Evolutionary conservation across 2,888 invertebrate species (phyloP).

Genomic region (Pediacus dermestoides): DNA sequence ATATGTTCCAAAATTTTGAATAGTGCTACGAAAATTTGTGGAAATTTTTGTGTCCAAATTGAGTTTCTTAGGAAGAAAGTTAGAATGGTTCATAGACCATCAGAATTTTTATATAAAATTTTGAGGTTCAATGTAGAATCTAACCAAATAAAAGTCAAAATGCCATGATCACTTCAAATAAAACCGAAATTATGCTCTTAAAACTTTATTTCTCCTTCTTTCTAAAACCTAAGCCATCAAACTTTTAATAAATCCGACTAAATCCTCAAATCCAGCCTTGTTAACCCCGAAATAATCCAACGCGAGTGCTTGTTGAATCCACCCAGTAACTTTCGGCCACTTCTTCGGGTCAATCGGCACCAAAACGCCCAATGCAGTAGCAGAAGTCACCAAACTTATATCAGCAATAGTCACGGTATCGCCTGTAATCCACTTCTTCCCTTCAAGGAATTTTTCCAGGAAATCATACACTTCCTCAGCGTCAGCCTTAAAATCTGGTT

Average conservation of each 20-base stretch:
- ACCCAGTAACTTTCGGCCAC: conserved; percentile 38
- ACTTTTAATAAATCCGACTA: background rate
- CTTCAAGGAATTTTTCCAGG: conserved; percentile 51
- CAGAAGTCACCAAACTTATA: conserved; percentile 39
- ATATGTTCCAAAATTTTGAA: no score
- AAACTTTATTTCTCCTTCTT: conserved; percentile 56
- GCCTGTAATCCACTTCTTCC: conserved; percentile 53
- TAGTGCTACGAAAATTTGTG: no score
- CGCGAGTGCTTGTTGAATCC: conserved; percentile 37
- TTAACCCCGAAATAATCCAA: conserved; percentile 26
- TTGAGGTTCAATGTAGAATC: no score
- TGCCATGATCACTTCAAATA: no score
- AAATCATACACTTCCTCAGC: conserved; percentile 42
- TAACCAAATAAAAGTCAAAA: no score
- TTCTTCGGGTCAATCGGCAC: conserved; percentile 32
- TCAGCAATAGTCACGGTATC: conserved; percentile 41
- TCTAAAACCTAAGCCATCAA: conserved; percentile 38
- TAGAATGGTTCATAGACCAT: no score
- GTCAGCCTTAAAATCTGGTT: conserved; percentile 10
- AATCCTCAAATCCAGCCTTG: conserved; percentile 10
- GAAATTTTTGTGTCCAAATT: no score
- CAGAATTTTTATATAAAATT: no score
- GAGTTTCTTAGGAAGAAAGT: no score
- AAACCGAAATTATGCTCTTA: no score
- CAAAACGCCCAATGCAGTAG: conserved; percentile 45